Base-by-base conservation (phyloP, 2,797 vertebrate genomes). In the Enteromius argenteus region DNA sequence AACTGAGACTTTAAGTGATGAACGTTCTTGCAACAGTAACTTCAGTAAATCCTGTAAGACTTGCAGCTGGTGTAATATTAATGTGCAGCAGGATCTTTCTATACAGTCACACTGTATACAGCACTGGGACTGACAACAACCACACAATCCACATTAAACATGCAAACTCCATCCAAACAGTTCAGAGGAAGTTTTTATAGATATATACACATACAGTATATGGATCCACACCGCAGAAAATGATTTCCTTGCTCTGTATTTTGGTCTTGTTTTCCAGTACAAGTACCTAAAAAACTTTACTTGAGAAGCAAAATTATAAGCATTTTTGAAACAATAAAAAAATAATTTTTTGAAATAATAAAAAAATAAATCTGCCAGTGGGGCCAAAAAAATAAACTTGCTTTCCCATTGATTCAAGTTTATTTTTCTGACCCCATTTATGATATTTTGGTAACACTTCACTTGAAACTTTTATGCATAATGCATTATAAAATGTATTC, bases 81-180 rank as follows among this genome's bases (percentile, higher is more conserved):
- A 66, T 11, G 32, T 49, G 75, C 30, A 2, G 23, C 27, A n/a
- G n/a, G n/a, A n/a, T n/a, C 27, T 51, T 77, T 78, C 46, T 30
- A 56, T 44, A 84, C 62, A 84, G 32, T 8, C 8, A 56, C 60
- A 39, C 35, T 69, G 73, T 14, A 83, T 53, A 67, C 81, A 78
- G 32, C 35, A 80, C 64, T 62, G 51, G 73, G 51, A 78, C 39
- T 56, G 46, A 32, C 27, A 21, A 27, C 58, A 64, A 44, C 74
- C 71, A 73, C 10, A 35, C 39, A 62, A 23, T 27, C 71, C 67
- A 81, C 51, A 46, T 32, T 37, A 76, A 49, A 56, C 81, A 84
- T 84, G 82, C 82, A 71, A 76, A 71, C 75, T 32, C 46, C 72
- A 68, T 76, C n/a, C 32, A 32, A 46, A 78, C 66, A 19, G 8